Percentiles rank a stretch among this genome's conserved stretches.
These are phyloP conservation scores for Nesoenas mayeri DNA, from an alignment of 2,113 vertebrate species.

Conservation along the genomic window DNA sequence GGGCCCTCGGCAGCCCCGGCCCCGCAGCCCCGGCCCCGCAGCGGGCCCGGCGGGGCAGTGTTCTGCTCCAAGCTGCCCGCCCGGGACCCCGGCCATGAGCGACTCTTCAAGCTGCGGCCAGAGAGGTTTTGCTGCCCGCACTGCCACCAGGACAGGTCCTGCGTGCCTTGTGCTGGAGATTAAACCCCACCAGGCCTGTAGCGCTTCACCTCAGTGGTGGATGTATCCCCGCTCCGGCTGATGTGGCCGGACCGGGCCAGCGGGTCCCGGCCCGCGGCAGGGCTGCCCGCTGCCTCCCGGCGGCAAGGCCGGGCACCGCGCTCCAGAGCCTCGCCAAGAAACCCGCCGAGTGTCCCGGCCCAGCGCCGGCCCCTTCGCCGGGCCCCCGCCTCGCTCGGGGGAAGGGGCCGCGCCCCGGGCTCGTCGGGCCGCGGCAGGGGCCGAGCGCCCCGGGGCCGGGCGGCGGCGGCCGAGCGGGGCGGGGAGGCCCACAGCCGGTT, in stretches of 20 bases:
- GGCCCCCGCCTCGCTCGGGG: neutral
- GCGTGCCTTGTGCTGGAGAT: neutral
- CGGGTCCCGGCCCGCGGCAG: too few species aligned
- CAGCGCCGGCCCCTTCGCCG: neutral
- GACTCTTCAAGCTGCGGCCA: neutral
- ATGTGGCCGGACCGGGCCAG: neutral
- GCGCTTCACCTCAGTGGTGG: accelerated
- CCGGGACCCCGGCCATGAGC: too few species aligned
- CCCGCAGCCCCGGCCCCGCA: neutral
- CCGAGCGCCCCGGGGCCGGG: neutral
- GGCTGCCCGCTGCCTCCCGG: neutral
- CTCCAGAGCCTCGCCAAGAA: neutral
- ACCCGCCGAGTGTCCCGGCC: neutral
- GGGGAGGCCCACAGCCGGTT: neutral
- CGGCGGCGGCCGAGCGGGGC: neutral
- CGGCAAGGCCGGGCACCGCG: neutral
- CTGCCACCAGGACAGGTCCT: neutral
- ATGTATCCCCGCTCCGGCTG: neutral
- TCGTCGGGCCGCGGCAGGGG: neutral
- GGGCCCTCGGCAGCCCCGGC: neutral
- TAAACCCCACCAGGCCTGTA: accelerated
- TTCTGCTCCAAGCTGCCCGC: too few species aligned
- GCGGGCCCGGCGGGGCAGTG: neutral
- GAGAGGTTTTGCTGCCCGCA: neutral
- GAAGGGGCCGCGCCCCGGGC: neutral